Evolutionary conservation across 2,888 invertebrate species (phyloP), one percentile per base, ranked within the genome.

Genomic region (Thysanoteuthis rhombus): DNA sequence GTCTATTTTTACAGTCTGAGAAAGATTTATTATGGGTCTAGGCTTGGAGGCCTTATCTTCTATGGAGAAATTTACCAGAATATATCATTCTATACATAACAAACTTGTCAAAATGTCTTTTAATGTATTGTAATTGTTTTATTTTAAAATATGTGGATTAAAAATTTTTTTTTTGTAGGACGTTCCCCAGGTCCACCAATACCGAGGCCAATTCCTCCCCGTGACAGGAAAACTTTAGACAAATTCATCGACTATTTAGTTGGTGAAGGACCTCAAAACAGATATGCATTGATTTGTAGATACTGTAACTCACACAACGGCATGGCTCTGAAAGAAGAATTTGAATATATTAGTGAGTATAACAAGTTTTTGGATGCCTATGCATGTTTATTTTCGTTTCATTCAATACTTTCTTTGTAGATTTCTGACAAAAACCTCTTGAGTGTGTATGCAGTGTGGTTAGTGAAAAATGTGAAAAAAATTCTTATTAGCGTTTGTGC

Each of bases 281-380:
- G 99, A 95, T 99, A 98, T 97, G 99, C 99, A 39, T 98, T 99
- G 95, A 99, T 99, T 96, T 99, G 99, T 97, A 98, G 98, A 89
- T 98, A 98, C 95, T 99, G 99, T 97, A 98, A 98, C 95, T 98
- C 98, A 36, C 99, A 99, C 97, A 99, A 99, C 97, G 99, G 99
- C 98, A 98, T 98, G 98, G 98, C 98, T 3, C 97, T 98, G 28
- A 98, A 97, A 95, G 98, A 98, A 96, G 98, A 98, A 96, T 98
- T 98, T 97, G 98, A 98, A 95, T 98, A 97, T 96, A 97, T 98
- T 93, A 97, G 98, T 98, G 96, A 97, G 96, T 96, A 52, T 39
- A n/a, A 19, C n/a, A 52, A 4, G 16, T 58, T 58, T n/a, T 75
- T 2, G 0, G n/a, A 8, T 75, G 5, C n/a, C 5, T 0, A n/a